These are phyloP conservation scores for Ophiodon elongatus DNA, from an alignment of 2,113 vertebrate species.

Conservation along the genomic window DNA sequence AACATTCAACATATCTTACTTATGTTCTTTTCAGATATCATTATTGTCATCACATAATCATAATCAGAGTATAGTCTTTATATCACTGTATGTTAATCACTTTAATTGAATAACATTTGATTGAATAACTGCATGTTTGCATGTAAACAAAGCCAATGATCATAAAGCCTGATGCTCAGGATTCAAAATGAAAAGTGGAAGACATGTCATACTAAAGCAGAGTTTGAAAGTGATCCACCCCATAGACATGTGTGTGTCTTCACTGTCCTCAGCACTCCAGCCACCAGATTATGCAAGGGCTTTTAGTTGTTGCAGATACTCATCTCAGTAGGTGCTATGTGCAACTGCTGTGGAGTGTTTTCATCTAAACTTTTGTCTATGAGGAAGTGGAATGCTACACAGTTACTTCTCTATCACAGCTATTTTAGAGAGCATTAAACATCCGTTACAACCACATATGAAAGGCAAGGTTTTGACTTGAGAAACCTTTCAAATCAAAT, in stretches of 20 bases:
- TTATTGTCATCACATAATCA: neutral
- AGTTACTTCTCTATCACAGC: neutral
- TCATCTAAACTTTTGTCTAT: conserved; percentile 1
- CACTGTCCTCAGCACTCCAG: neutral
- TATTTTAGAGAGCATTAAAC: neutral
- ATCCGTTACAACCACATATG: neutral
- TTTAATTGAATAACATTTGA: neutral
- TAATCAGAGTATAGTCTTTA: neutral
- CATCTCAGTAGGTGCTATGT: conserved; percentile 14
- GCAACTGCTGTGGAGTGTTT: neutral
- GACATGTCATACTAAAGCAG: neutral
- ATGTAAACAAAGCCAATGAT: neutral
- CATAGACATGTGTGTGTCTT: neutral
- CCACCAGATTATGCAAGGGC: neutral
- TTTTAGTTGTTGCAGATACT: conserved; percentile 8
- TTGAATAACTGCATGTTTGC: neutral
- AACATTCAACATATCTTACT: neutral
- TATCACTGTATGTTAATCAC: neutral
- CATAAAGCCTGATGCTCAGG: neutral
- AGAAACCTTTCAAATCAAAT: neutral
- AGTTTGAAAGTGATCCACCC: neutral
- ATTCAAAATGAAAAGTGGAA: neutral
- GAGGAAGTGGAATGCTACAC: neutral
- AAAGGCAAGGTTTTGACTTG: neutral
- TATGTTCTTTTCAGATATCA: neutral